phyloP scores from a whole-genome alignment of 1,140 invertebrate species.

The Drosophila bifasciata region DNA sequence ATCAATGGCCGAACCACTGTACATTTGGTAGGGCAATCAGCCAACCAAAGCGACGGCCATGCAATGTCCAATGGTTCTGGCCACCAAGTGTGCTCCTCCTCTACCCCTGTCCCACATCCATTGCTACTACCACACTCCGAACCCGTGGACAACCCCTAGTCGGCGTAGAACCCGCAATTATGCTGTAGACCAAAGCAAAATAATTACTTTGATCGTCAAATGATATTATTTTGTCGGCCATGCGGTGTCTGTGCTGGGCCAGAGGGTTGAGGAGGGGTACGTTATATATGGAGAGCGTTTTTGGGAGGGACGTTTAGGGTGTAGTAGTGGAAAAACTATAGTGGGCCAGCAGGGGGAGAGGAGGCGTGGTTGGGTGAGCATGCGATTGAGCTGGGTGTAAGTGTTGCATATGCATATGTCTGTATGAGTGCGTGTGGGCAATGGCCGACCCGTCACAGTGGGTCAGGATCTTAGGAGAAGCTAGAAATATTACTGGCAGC shows the following conservation, averaged over 20 bases:
- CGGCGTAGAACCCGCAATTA: constrained; percentile 71
- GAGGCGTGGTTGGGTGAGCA: constrained; percentile 44
- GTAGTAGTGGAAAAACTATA: constrained; percentile 15
- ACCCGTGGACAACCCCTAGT: constrained; percentile 35
- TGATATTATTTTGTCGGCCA: constrained; percentile 81
- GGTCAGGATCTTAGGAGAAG: constrained; percentile 7
- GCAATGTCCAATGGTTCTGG: constrained; percentile 55
- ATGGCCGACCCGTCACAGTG: constrained; percentile 48
- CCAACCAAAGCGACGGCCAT: constrained; percentile 72
- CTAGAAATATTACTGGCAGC: too few species aligned
- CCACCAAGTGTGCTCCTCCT: constrained; percentile 50
- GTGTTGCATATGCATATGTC: constrained; percentile 25
- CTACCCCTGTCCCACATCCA: neutral
- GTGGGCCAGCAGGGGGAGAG: constrained; percentile 17
- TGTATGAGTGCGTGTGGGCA: constrained; percentile 35
- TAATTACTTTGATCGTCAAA: constrained; percentile 84
- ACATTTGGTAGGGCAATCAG: constrained; percentile 40
- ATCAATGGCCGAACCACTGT: constrained; percentile 28
- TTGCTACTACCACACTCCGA: neutral
- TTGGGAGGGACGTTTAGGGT: constrained; percentile 6
- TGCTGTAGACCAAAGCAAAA: constrained; percentile 83
- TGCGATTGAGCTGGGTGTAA: constrained; percentile 47
- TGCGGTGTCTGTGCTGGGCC: constrained; percentile 39
- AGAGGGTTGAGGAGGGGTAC: constrained; percentile 36
- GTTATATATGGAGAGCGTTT: constrained; percentile 27